These are phyloP conservation scores for Cettia cetti DNA, from an alignment of 2,113 vertebrate species.

Conservation along the genomic window DNA sequence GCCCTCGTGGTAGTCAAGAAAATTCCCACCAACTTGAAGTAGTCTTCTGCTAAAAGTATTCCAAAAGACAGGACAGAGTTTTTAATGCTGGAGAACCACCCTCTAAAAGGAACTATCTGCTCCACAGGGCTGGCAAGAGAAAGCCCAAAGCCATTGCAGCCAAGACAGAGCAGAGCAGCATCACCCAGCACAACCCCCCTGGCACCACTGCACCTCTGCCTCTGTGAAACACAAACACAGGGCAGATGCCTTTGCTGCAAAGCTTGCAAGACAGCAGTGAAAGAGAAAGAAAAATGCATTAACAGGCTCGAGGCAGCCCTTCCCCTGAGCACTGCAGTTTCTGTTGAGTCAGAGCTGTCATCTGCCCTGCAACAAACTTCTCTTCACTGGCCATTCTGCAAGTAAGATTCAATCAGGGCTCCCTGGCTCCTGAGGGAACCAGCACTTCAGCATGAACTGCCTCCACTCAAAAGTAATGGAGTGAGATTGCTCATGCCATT, in stretches of 20 bases:
- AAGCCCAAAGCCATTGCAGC: not conserved
- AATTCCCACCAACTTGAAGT: not conserved
- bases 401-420: constrained; percentile 56
- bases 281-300: not conserved
- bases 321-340: not conserved
- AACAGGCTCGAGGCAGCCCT: not conserved
- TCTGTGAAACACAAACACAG: fast-evolving
- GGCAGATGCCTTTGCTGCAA: not conserved
- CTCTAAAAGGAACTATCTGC: not conserved
- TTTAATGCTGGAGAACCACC: not conserved
- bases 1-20: not conserved
- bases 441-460: constrained; percentile 23
- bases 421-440: constrained; percentile 23
- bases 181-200: not conserved
- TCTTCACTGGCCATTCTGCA: constrained; percentile 28
- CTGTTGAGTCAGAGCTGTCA: constrained; percentile 18
- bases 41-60: not conserved
- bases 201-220: not conserved
- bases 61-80: not conserved
- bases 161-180: not conserved
- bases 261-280: not conserved
- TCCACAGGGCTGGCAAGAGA: not conserved
- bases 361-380: not conserved
- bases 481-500: constrained; percentile 60
- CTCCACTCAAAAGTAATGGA: constrained; percentile 61